These are phyloP conservation scores for Hyaena hyaena DNA, from an alignment of 2,113 vertebrate genomes.

Conservation along the genomic window DNA sequence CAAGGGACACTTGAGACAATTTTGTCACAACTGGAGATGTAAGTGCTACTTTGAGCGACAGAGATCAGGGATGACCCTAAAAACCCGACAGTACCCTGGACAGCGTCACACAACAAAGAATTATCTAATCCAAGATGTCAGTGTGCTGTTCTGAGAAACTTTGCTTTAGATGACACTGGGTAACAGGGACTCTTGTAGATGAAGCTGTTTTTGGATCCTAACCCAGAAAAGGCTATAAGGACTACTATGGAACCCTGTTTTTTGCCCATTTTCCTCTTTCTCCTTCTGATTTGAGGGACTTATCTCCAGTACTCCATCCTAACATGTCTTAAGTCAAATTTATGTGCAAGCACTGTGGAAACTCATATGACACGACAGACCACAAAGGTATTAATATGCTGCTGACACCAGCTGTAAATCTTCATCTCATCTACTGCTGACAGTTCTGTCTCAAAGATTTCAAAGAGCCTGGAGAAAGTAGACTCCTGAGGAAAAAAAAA, in stretches of 20 bases:
- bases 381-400: conserved; percentile 49
- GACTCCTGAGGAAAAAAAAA: neutral
- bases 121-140: neutral
- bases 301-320: conserved; percentile 37
- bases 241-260: neutral
- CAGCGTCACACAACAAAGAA: neutral
- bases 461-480: conserved; percentile 27
- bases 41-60: neutral
- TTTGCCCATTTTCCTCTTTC: neutral
- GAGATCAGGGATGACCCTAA: neutral
- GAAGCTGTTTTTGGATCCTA: neutral
- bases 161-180: neutral
- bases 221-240: neutral
- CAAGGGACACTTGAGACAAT: neutral
- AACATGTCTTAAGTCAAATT: conserved; percentile 66
- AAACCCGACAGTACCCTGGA: neutral
- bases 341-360: conserved; percentile 63
- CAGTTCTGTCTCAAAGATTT: conserved; percentile 50
- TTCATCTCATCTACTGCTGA: conserved; percentile 64
- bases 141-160: neutral
- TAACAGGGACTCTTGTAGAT: neutral
- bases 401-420: conserved; percentile 63
- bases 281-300: neutral
- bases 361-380: conserved; percentile 54
- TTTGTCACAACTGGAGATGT: neutral